These are phyloP conservation scores for Falco cherrug DNA, from an alignment of 2,797 vertebrate genomes.

Conservation along the genomic window DNA sequence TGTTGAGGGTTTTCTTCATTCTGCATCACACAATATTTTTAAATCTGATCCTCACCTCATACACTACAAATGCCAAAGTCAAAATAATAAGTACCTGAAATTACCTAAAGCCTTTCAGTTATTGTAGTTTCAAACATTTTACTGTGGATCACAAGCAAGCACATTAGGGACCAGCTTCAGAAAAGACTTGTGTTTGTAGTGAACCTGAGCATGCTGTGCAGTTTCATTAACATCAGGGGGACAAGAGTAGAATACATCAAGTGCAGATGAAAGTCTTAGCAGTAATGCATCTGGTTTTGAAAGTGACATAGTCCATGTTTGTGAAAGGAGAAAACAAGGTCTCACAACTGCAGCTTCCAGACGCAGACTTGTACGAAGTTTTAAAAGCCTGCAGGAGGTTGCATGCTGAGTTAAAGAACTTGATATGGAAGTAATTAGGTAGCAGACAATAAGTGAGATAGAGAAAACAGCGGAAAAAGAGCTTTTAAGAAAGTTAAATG, in stretches of 20 bases:
- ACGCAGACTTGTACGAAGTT: background rate
- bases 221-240: background rate
- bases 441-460: conserved; percentile 73
- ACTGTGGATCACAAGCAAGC: background rate
- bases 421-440: conserved; percentile 87
- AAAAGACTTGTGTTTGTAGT: background rate
- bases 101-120: background rate
- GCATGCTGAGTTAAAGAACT: conserved; percentile 65
- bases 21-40: background rate
- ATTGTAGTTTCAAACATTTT: background rate
- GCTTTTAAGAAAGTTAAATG: conserved; percentile 85
- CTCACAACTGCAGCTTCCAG: background rate
- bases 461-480: conserved; percentile 85
- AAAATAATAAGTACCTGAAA: background rate
- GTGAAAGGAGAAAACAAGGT: background rate
- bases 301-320: background rate
- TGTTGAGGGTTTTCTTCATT: background rate
- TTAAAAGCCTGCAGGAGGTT: background rate
- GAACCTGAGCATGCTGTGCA: background rate
- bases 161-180: background rate
- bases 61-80: background rate
- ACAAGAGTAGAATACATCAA: background rate
- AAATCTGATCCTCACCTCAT: background rate
- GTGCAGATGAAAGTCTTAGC: background rate
- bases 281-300: background rate